Evolutionary conservation across 2,797 vertebrate genomes (phyloP).

Genomic region (Mormyrus hasselquistii): DNA sequence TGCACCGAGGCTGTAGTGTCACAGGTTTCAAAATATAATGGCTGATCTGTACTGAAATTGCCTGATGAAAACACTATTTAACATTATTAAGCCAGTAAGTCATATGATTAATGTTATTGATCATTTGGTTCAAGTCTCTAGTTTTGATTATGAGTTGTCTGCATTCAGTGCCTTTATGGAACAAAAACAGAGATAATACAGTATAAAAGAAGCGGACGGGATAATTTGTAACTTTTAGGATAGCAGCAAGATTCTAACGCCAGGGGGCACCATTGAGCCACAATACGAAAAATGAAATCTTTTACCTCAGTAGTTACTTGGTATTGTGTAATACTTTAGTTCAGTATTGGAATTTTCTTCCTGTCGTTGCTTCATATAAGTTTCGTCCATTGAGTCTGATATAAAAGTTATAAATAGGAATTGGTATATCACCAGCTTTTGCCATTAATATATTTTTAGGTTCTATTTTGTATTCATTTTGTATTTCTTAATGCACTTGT

Average conservation of each 20-base stretch:
- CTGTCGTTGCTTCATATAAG: neutral
- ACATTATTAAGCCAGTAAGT: neutral
- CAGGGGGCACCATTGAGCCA: slow-evolving; percentile 49
- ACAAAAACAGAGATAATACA: neutral
- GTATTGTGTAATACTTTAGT: neutral
- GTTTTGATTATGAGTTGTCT: neutral
- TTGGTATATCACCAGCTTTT: neutral
- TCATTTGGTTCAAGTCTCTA: neutral
- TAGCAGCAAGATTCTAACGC: slow-evolving; percentile 31
- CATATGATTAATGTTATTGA: neutral
- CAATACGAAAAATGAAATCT: neutral
- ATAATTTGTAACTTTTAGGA: neutral
- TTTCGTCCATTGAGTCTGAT: neutral
- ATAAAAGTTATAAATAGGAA: neutral
- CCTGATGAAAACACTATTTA: neutral
- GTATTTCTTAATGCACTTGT: neutral
- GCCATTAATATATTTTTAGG: neutral
- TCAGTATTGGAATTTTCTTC: neutral
- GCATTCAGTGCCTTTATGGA: neutral
- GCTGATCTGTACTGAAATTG: neutral
- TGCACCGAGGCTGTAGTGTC: neutral
- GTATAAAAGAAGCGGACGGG: neutral
- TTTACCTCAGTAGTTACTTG: neutral
- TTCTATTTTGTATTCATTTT: neutral
- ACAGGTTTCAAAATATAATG: neutral